Evolutionary conservation across 2,113 vertebrate genomes (phyloP).

Genomic region (Podilymbus podiceps): DNA sequence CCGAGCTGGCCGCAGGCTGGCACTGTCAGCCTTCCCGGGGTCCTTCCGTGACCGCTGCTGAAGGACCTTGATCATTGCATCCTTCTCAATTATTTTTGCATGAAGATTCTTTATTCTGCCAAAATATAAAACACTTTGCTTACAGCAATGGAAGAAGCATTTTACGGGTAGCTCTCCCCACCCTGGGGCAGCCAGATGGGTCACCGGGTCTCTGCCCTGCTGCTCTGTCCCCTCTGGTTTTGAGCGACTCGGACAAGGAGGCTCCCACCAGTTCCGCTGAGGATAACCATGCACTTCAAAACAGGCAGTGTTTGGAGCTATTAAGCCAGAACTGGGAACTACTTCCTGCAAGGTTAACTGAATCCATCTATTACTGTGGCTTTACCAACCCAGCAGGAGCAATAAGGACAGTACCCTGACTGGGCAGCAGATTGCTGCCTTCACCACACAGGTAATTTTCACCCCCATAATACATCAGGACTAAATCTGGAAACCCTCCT

Average conservation of each 20-base stretch:
- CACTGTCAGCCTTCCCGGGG: slow-evolving; percentile 64
- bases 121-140: neutral
- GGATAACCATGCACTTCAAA: neutral
- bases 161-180: neutral
- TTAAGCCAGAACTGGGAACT: neutral
- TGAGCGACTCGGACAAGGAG: neutral
- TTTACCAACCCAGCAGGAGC: neutral
- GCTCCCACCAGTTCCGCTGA: neutral
- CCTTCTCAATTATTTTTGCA: slow-evolving; percentile 89
- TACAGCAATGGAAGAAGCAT: neutral
- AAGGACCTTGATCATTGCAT: slow-evolving; percentile 89
- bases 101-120: slow-evolving; percentile 88
- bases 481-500: neutral
- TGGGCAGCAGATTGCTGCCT: neutral
- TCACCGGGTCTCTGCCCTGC: fast-evolving
- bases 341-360: neutral
- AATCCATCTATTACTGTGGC: neutral
- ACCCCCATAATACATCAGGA: fast-evolving
- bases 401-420: neutral
- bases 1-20: slow-evolving; percentile 78
- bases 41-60: slow-evolving; percentile 85
- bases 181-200: neutral
- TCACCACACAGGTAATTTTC: neutral
- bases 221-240: neutral
- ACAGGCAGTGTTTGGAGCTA: neutral